phyloP scores from a whole-genome alignment of 2,888 invertebrate species.

The Andrena fulva region DNA sequence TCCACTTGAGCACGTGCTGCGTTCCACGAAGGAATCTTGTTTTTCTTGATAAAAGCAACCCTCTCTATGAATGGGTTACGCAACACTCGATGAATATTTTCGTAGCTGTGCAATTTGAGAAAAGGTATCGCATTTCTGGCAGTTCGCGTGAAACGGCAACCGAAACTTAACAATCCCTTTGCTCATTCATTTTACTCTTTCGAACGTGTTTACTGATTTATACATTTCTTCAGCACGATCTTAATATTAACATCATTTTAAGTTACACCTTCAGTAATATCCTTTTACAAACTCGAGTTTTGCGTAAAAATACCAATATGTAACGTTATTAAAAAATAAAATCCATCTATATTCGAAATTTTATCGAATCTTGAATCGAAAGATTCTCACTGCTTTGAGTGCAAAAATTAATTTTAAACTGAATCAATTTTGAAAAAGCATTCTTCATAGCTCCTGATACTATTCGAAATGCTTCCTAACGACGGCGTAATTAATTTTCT shows the following conservation, averaged over 20 bases:
- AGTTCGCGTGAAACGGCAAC: conserved; percentile 15
- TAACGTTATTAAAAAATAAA: too few species aligned
- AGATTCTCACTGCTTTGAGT: too few species aligned
- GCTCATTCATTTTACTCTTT: not conserved
- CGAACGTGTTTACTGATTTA: not conserved
- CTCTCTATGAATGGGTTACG: conserved; percentile 70
- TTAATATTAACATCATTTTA: not conserved
- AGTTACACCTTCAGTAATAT: too few species aligned
- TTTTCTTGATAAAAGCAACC: conserved; percentile 57
- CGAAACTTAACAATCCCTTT: conserved; percentile 21
- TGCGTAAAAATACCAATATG: too few species aligned
- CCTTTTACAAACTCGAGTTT: too few species aligned
- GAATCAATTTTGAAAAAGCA: too few species aligned
- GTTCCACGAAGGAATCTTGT: conserved; percentile 66
- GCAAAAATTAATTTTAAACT: too few species aligned
- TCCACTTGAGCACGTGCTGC: conserved; percentile 71
- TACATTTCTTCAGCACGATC: not conserved
- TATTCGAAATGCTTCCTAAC: too few species aligned
- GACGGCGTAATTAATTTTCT: too few species aligned
- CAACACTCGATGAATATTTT: conserved; percentile 73
- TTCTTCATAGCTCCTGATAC: too few species aligned
- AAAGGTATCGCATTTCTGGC: conserved; percentile 68
- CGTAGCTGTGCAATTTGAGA: conserved; percentile 75
- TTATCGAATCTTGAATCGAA: too few species aligned
- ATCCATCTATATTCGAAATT: too few species aligned